Percentiles rank a stretch among this genome's conserved stretches.
Conservation (phyloP, 1,140 invertebrate genomes). For the Dendrolimus punctatus region DNA sequence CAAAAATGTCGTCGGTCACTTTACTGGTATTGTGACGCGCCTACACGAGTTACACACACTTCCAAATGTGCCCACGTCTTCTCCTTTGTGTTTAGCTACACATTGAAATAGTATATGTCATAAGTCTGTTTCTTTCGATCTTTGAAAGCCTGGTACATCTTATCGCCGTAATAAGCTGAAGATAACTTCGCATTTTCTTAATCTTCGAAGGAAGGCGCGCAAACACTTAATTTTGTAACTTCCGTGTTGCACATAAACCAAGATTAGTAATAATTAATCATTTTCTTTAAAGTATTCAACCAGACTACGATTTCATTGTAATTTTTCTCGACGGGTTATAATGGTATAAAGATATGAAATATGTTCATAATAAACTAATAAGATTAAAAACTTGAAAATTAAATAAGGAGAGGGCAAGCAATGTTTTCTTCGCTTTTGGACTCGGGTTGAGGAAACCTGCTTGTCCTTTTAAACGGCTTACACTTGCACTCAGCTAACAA, state of each 20-base stretch:
- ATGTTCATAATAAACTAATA: no score
- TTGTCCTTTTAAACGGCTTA: conserved; percentile 24
- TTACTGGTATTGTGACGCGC: conserved; percentile 40
- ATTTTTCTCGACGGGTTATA: no score
- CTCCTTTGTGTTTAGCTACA: conserved; percentile 22
- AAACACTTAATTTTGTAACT: conserved; percentile 43
- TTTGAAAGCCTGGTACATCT: conserved; percentile 58
- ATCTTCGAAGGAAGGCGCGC: conserved; percentile 41
- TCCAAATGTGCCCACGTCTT: conserved; percentile 25
- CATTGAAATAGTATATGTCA: conserved; percentile 58
- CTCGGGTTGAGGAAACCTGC: conserved; percentile 19
- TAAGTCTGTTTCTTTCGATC: conserved; percentile 46
- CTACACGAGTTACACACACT: conserved; percentile 51
- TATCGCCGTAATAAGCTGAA: conserved; percentile 67
- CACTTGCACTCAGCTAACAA: conserved; percentile 20
- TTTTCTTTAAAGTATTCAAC: no score
- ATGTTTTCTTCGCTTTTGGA: no score
- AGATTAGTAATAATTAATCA: no score
- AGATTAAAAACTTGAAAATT: no score
- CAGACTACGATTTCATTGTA: no score
- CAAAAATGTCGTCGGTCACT: conserved; percentile 48
- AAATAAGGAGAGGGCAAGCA: no score
- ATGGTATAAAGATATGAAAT: no score
- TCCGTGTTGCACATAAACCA: conserved; percentile 30
- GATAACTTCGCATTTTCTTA: conserved; percentile 63